Evolutionary conservation across 2,888 invertebrate species (phyloP), one percentile per base, ranked within the genome.

Genomic region (Apeira syringaria): DNA sequence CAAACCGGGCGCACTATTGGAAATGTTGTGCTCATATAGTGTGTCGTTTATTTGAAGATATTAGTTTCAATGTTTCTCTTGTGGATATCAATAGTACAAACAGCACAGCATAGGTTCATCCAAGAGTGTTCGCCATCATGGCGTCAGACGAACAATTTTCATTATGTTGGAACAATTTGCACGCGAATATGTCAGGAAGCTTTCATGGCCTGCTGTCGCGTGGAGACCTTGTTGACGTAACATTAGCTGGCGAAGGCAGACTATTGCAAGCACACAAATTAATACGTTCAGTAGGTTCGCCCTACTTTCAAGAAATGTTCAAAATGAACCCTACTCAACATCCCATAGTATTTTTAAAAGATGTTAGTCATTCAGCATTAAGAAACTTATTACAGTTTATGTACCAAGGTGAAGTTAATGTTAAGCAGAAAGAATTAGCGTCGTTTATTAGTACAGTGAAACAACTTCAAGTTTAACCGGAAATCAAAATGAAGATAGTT

Each of bases 111-210:
- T 88, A 88, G 85, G 87, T 80, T 74, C 76, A 66, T 58, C 56
- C 57, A 59, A 61, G 64, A 53, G 61, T 70, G 80, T 83, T 75
- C 90, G 88, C 89, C 92, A 92, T 90, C 81, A 93, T 93, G 93
- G 93, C 92, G 92, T 92, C 93, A 89, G 93, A 93, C 90, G 93
- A 93, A 88, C 93, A 93, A 77, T 93, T 93, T 87, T 94, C 94
- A 79, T 83, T 94, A 85, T 93, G 93, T 88, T 94, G 94, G 94
- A 94, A 94, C 88, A 94, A 94, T 88, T 94, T 94, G 89, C 93
- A 93, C 85, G 92, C 92, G 56, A 94, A 94, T 69, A 91, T 94
- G 88, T 92, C 93, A 52, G 92, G 93, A 78, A 93, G 93, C 64
- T 94, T 94, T 75, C 93, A 94, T 67, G 93, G 93, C 78, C 92